Conservation (phyloP, 2,113 vertebrate genomes). For the Lepisosteus oculatus region DNA sequence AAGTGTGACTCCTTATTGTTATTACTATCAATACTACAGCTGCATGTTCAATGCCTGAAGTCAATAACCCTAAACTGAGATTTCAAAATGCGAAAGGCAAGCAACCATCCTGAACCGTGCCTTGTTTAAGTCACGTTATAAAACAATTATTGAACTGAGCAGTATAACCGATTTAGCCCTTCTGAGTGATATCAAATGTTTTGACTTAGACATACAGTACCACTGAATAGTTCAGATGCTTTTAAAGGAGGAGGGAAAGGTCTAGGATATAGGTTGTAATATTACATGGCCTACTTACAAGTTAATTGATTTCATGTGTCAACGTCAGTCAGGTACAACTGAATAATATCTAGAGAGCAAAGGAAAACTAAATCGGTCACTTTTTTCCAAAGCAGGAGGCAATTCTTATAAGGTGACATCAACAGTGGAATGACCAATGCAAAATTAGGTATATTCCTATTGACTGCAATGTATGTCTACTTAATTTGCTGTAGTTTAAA, state of each 20-base stretch:
- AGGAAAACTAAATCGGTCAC: conserved; percentile 38
- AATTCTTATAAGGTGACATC: conserved; percentile 21
- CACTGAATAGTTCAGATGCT: no score
- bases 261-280: conserved; percentile 23
- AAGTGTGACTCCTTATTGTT: no score
- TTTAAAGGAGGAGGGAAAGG: not conserved
- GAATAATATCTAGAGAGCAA: conserved; percentile 29
- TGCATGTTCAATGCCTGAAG: no score
- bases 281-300: conserved; percentile 48
- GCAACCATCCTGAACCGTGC: no score
- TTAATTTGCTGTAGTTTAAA: conserved; percentile 14
- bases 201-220: no score
- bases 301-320: conserved; percentile 48
- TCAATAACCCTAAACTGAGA: no score
- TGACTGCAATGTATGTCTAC: conserved; percentile 35
- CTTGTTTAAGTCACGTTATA: no score
- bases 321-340: conserved; percentile 35
- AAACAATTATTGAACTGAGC: no score
- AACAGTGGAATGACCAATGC: conserved; percentile 8
- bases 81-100: no score
- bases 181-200: no score
- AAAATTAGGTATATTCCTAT: conserved; percentile 35
- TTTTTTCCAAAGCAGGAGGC: conserved; percentile 16
- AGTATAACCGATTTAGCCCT: no score
- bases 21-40: no score